A percentile compares a stretch with the other conserved stretches of the same genome.
Evolutionary conservation across 1,140 invertebrate species (phyloP).

Genomic region (Elymnias hypermnestra): DNA sequence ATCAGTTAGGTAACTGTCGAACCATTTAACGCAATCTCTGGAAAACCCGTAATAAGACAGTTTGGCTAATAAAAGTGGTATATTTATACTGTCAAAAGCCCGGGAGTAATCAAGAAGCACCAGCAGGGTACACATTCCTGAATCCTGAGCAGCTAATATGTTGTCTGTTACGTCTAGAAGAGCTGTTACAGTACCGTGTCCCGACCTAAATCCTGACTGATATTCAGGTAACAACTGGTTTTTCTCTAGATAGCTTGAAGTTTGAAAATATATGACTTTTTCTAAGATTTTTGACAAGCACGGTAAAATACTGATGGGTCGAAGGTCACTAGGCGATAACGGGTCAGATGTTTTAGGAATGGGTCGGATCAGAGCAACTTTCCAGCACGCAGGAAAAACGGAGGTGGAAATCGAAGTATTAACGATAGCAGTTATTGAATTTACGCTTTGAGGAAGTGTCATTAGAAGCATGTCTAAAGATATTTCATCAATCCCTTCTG

Average conservation of each 20-base stretch:
- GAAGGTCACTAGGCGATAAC: too few relatives aligned
- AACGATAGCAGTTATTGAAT: slow-evolving; percentile 6
- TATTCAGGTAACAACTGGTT: not conserved
- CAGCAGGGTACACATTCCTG: too few relatives aligned
- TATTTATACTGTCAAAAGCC: slow-evolving; percentile 7
- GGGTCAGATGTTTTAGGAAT: too few relatives aligned
- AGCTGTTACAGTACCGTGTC: too few relatives aligned
- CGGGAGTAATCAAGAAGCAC: not conserved
- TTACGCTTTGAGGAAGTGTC: not conserved
- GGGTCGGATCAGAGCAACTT: not conserved
- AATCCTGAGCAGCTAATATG: too few relatives aligned
- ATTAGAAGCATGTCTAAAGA: slow-evolving; percentile 6
- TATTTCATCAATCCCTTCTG: slow-evolving; percentile 6
- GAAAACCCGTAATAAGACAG: slow-evolving; percentile 6
- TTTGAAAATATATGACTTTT: slow-evolving; percentile 1
- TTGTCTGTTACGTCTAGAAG: too few relatives aligned
- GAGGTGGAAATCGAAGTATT: slow-evolving; percentile 3
- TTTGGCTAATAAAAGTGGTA: too few relatives aligned
- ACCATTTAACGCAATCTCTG: not conserved
- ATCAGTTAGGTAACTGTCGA: slow-evolving; percentile 4
- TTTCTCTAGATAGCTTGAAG: not conserved
- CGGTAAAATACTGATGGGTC: slow-evolving; percentile 8
- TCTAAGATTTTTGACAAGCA: slow-evolving; percentile 14
- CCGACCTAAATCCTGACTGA: too few relatives aligned
- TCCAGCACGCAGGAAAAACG: slow-evolving; percentile 4